Conservation (phyloP, 2,113 vertebrate species). For the Thalassarche chlororhynchos region DNA sequence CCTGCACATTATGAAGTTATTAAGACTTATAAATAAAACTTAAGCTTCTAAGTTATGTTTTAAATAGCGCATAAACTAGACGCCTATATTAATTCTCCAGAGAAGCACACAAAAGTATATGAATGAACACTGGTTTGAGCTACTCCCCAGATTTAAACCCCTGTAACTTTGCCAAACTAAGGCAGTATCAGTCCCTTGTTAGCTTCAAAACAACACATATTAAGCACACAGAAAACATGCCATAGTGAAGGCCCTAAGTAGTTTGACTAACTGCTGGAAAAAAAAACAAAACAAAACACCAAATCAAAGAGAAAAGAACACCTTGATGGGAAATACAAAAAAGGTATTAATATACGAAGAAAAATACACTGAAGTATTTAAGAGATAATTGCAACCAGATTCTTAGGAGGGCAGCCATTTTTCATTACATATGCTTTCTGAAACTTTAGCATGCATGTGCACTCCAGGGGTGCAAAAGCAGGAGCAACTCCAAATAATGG, state of each 20-base stretch:
- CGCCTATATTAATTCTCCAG: neutral
- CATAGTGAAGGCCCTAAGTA: neutral
- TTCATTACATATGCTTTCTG: neutral
- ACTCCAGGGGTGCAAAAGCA: neutral
- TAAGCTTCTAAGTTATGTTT: neutral
- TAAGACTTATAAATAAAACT: neutral
- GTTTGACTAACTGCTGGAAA: neutral
- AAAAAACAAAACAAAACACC: neutral
- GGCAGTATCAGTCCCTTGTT: neutral
- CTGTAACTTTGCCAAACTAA: neutral
- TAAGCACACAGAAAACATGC: neutral
- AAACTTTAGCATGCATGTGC: neutral
- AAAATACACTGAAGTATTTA: neutral
- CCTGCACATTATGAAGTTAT: neutral
- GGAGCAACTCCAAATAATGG: neutral
- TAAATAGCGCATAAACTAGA: neutral
- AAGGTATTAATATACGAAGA: neutral
- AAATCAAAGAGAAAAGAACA: neutral
- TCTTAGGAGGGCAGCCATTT: neutral
- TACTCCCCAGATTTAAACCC: neutral
- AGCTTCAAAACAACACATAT: neutral
- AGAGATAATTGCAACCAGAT: neutral
- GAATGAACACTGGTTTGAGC: neutral
- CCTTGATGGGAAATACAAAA: neutral
- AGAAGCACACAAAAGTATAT: neutral